Percentiles rank a stretch among this genome's conserved stretches.
These are phyloP conservation scores for Agonum fuliginosum DNA, from an alignment of 2,888 invertebrate genomes.

Conservation along the genomic window DNA sequence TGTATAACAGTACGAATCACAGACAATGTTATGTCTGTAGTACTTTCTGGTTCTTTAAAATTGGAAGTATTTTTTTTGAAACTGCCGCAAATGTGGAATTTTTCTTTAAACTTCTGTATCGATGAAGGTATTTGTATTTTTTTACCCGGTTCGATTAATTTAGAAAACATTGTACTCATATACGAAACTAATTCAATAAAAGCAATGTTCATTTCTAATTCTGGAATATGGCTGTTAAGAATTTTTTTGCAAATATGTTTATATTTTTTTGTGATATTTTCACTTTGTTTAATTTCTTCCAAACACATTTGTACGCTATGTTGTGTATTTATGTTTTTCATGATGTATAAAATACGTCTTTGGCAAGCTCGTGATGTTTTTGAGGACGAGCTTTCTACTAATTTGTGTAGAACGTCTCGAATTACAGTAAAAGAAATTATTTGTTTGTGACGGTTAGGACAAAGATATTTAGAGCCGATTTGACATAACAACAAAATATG, in stretches of 20 bases:
- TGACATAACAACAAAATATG: conserved; percentile 80
- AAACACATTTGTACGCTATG: conserved; percentile 78
- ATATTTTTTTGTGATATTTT: conserved; percentile 72
- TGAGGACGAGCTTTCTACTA: conserved; percentile 74
- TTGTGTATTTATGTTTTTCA: conserved; percentile 74
- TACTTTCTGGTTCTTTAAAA: conserved; percentile 71
- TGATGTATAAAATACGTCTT: conserved; percentile 74
- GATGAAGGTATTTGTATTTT: conserved; percentile 68
- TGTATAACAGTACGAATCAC: conserved; percentile 79
- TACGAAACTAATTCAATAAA: conserved; percentile 69
- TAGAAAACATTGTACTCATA: conserved; percentile 67
- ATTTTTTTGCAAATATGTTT: conserved; percentile 69
- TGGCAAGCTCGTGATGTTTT: conserved; percentile 83
- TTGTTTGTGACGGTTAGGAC: conserved; percentile 71
- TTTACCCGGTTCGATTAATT: conserved; percentile 62
- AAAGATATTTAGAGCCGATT: conserved; percentile 77
- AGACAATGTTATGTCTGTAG: conserved; percentile 74
- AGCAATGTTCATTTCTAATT: conserved; percentile 68
- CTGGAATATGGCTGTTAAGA: conserved; percentile 66
- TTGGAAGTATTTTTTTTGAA: conserved; percentile 57
- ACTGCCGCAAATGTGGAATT: conserved; percentile 61
- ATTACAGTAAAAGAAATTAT: conserved; percentile 72
- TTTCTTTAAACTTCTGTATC: conserved; percentile 68
- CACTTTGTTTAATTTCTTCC: conserved; percentile 78
- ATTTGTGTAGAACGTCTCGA: conserved; percentile 76